Conservation (phyloP, 2,113 vertebrate species). For the cat (Felis catus) region DNA sequence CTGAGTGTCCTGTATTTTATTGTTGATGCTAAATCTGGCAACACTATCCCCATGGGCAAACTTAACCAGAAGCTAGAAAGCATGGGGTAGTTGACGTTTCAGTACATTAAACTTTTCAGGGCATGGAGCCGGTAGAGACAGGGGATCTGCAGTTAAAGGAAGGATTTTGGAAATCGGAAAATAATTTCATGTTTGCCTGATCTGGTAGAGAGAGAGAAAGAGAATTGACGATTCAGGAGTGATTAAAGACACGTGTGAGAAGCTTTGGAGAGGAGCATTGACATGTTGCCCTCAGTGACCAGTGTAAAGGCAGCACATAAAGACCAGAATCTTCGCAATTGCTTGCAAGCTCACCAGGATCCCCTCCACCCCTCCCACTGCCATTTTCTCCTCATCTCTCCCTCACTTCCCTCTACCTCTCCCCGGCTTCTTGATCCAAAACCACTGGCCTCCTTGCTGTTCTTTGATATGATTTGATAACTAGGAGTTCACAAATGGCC, state of each 20-base stretch:
- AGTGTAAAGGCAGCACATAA: background rate
- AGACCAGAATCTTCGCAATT: background rate
- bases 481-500: background rate
- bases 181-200: background rate
- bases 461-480: background rate
- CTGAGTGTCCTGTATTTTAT: background rate
- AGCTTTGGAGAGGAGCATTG: background rate
- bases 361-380: rapidly evolving
- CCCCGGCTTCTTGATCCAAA: background rate
- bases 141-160: background rate
- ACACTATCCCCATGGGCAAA: background rate
- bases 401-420: background rate
- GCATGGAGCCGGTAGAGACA: background rate
- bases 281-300: background rate
- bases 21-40: background rate
- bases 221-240: background rate
- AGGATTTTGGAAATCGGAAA: background rate
- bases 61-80: background rate
- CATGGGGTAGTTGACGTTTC: background rate
- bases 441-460: background rate
- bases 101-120: background rate
- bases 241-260: background rate
- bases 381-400: background rate
- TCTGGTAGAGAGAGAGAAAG: background rate
- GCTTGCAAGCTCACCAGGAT: background rate